A percentile compares a stretch with the other conserved stretches of the same genome.
These are phyloP conservation scores for Ganaspis brasiliensis DNA, from an alignment of 2,888 invertebrate species.

Conservation along the genomic window DNA sequence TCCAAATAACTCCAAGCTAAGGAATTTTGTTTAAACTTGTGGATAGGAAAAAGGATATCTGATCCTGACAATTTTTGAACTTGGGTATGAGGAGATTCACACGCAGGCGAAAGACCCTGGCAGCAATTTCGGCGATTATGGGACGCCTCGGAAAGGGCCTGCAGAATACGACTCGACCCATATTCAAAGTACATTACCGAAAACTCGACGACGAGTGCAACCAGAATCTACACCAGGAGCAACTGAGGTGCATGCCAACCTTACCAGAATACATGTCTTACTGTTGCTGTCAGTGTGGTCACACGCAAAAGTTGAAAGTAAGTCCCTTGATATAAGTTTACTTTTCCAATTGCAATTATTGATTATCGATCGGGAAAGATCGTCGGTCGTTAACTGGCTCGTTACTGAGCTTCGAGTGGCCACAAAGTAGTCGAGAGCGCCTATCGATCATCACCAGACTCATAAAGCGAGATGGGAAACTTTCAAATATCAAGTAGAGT, in stretches of 20 bases:
- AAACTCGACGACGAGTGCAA: slow-evolving; percentile 83
- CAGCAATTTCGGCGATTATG: slow-evolving; percentile 81
- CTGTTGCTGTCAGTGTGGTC: slow-evolving; percentile 84
- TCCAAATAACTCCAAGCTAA: neutral
- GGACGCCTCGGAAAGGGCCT: slow-evolving; percentile 82
- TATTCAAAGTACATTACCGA: slow-evolving; percentile 83
- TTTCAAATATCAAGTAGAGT: slow-evolving; percentile 43
- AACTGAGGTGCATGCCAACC: slow-evolving; percentile 81
- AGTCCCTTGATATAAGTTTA: slow-evolving; percentile 65
- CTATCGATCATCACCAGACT: slow-evolving; percentile 31
- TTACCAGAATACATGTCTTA: slow-evolving; percentile 84
- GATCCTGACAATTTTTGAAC: slow-evolving; percentile 15
- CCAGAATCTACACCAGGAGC: slow-evolving; percentile 75
- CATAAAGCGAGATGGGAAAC: slow-evolving; percentile 41
- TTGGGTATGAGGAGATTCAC: slow-evolving; percentile 78
- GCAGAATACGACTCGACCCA: slow-evolving; percentile 79
- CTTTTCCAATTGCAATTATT: neutral
- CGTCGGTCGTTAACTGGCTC: slow-evolving; percentile 36
- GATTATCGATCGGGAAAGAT: slow-evolving; percentile 51
- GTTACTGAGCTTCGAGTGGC: slow-evolving; percentile 29
- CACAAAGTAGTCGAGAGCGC: slow-evolving; percentile 16
- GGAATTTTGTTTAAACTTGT: neutral
- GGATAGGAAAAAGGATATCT: slow-evolving; percentile 28
- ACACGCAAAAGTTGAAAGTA: slow-evolving; percentile 84
- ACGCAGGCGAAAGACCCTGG: slow-evolving; percentile 77